Evolutionary conservation across 92 coral and sea anemone genomes (phyloP).

Genomic region (Umimayanthus chanpuru): DNA sequence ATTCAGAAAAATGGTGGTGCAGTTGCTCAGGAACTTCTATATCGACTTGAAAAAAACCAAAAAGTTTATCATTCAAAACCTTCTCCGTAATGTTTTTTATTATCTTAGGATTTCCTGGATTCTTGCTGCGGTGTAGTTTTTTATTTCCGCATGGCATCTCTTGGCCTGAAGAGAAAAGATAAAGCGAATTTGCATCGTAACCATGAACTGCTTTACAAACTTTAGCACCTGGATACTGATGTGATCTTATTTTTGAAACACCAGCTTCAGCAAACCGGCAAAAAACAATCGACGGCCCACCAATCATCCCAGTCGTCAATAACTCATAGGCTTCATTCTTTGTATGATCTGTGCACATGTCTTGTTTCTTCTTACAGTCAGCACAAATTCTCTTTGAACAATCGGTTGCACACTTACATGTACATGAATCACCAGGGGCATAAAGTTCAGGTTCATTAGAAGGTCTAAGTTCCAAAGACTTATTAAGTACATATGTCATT

Average conservation of each 20-base stretch:
- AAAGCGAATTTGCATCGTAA: neutral
- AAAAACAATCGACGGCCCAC: conserved; percentile 33
- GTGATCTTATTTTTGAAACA: neutral
- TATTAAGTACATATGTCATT: too few relatives aligned
- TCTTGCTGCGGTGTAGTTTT: conserved; percentile 12
- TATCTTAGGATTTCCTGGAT: conserved; percentile 7
- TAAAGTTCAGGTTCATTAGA: neutral
- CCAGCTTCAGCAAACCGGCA: neutral
- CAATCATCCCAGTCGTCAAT: conserved; percentile 40
- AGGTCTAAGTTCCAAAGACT: too few relatives aligned
- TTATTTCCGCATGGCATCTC: too few relatives aligned
- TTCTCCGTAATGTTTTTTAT: conserved; percentile 5
- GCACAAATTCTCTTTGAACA: neutral
- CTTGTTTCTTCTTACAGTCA: too few relatives aligned
- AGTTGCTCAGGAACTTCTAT: too few relatives aligned
- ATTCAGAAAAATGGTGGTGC: neutral
- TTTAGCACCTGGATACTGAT: neutral
- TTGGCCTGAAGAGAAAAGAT: neutral
- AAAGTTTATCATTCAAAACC: too few relatives aligned
- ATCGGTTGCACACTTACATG: neutral
- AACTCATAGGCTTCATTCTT: too few relatives aligned
- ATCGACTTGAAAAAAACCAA: too few relatives aligned
- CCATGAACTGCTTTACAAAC: neutral
- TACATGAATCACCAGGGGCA: too few relatives aligned
- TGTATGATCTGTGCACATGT: neutral